These are phyloP conservation scores for Sebastes dallii DNA, from an alignment of 2,797 vertebrate genomes.

Conservation along the genomic window DNA sequence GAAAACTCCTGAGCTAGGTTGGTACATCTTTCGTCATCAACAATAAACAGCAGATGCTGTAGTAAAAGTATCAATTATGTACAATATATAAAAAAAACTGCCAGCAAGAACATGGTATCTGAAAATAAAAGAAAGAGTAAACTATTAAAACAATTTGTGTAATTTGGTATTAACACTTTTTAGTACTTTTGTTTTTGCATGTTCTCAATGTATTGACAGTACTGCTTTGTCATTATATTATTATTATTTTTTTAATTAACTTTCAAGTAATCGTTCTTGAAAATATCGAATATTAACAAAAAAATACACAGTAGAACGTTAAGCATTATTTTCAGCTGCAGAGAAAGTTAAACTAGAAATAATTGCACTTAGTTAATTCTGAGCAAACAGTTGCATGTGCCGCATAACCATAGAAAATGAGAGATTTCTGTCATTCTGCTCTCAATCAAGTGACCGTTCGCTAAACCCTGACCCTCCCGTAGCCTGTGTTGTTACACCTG, in stretches of 20 bases:
- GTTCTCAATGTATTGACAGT: not conserved
- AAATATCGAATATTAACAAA: conserved; percentile 11
- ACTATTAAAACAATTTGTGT: not conserved
- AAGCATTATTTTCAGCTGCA: conserved; percentile 27
- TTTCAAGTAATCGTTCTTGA: conserved; percentile 38
- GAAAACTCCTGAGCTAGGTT: conserved; percentile 44
- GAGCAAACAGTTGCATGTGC: conserved; percentile 29
- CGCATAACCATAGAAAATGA: conserved; percentile 3
- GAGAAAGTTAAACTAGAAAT: conserved; percentile 34
- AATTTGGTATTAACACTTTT: conserved; percentile 12
- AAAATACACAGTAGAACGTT: conserved; percentile 26
- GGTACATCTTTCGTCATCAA: conserved; percentile 2
- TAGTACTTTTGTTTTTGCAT: conserved; percentile 4
- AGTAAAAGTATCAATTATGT: conserved; percentile 7
- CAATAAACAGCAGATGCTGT: not conserved
- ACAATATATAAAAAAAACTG: conserved; percentile 23
- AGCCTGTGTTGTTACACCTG: not conserved
- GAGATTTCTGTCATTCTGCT: not conserved
- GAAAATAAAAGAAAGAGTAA: not conserved
- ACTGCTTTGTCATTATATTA: conserved; percentile 1
- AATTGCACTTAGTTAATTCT: conserved; percentile 64
- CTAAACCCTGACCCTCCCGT: not conserved
- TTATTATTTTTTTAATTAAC: conserved; percentile 9
- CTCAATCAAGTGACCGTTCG: not conserved
- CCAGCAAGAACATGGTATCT: not conserved